Base-by-base conservation (phyloP, 1,140 invertebrate species). In the Zaprionus tsacasi region DNA sequence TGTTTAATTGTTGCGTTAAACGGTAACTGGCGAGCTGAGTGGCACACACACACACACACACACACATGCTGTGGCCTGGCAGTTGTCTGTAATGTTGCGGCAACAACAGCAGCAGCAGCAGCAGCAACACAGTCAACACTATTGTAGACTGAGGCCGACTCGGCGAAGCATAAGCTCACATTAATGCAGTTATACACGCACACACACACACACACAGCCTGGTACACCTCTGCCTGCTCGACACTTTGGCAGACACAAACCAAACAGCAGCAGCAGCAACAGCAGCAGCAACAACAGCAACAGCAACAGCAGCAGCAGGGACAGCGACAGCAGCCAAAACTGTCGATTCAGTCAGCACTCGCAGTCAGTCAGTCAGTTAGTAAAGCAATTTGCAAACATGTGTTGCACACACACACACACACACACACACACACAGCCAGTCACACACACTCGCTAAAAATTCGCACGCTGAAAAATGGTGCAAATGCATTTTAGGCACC, bases 1-100 rank as follows among this genome's bases (percentile, higher is more conserved):
- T 87, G 83, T 88, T 87, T 87, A 88, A 87, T 86, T 89, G 85
- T 83, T 78, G 83, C 85, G 83, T 88, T 87, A 80, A 87, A 89
- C 83, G 83, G 83, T 80, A 82, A 82, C 79, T 78, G 83, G 72
- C 70, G 79, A 87, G 83, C 83, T 72, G 69, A 61, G 64, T 52
- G 36, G 60, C 78, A 78, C 64, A 56, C 67, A 72, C 78, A 78
- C 70, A 80, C 74, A 27, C 40, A 15, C 12, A 48, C 8, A 36
- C 12, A 25, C 8, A 27, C 48, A 40, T 70, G 25, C 68, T 60
- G 40, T 70, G 48, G 17, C 36, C 66, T 54, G 25, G 60, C 25
- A 25, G 67, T 59, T 82, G 70, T 88, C 80, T 74, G 80, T 69
- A 80, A 72, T 87, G 65, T 86, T 86, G 67, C 43, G 72, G 76